Percentiles rank a stretch among this genome's conserved stretches.
Evolutionary conservation across 2,113 vertebrate genomes (phyloP).

Genomic region (Andinoacara biseriatus): DNA sequence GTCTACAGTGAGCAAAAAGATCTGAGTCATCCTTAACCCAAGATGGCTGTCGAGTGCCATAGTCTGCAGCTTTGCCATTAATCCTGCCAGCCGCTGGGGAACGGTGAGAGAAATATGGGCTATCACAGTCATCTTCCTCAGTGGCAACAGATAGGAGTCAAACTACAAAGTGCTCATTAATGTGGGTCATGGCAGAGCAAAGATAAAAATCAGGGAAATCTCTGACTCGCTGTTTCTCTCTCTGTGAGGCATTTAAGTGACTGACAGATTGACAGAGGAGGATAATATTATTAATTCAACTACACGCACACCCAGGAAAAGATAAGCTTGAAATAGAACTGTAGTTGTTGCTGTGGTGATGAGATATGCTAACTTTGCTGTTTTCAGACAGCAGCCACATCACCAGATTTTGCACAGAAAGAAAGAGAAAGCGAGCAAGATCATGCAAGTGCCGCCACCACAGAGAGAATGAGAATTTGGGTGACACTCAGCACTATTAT

Average conservation of each 20-base stretch:
- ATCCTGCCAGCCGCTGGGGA: conserved; percentile 45
- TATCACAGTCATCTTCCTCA: conserved; percentile 54
- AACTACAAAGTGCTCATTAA: conserved; percentile 50
- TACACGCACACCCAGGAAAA: conserved; percentile 9
- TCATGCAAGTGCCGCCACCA: conserved; percentile 21
- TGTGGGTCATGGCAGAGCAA: conserved; percentile 5
- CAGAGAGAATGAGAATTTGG: conserved; percentile 7
- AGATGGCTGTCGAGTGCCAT: conserved; percentile 43
- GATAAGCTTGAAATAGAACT: conserved; percentile 66
- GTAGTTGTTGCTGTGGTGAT: conserved; percentile 68
- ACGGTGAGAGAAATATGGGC: conserved; percentile 51
- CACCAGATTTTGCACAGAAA: conserved; percentile 47
- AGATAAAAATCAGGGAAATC: conserved; percentile 26
- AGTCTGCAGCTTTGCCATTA: conserved; percentile 44
- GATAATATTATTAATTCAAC: conserved; percentile 58
- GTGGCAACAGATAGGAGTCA: conserved; percentile 32
- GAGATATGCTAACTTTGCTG: conserved; percentile 44
- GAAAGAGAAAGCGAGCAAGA: conserved; percentile 30
- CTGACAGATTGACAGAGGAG: conserved; percentile 49
- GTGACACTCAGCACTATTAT: conserved; percentile 39
- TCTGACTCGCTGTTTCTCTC: conserved; percentile 15
- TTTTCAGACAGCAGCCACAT: conserved; percentile 53
- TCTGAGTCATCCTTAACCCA: conserved; percentile 56
- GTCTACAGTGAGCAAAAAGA: conserved; percentile 37
- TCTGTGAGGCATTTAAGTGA: conserved; percentile 41